Evolutionary conservation across 1,140 invertebrate genomes (phyloP), one percentile per base, ranked within the genome.

Genomic region (Drosophila pallidifrons): DNA sequence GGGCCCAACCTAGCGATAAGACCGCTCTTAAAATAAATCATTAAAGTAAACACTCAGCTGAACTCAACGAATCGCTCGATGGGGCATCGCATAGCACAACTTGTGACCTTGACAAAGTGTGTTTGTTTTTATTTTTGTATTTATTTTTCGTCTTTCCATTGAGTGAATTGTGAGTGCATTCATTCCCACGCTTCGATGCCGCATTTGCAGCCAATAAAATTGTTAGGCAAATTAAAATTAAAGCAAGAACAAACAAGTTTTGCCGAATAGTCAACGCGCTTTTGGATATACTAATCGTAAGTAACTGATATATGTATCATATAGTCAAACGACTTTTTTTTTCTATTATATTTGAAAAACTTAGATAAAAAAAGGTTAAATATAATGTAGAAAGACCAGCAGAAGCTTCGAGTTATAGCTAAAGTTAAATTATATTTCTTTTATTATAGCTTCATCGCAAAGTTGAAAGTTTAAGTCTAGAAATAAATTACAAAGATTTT

Each of bases 121-220:
- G 35, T 38, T 38, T 38, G 7, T 10, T 46, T 4, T 46, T 6
- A 10, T 46, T 10, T 63, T 60, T 54, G 51, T 74, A 25, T 30
- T 32, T 63, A 57, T 43, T 61, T 61, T 70, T 43, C 59, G 11
- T 30, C 11, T 66, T 41, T 59, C 57, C 13, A 20, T 45, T 25
- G 25, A 49, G 15, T 63, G 52, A 20, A 57, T 51, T 70, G 57
- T 32, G 60, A 71, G 60, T 82, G 73, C 66, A 75, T 51, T 51
- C 74, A 89, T 88, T 88, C 85, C 85, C 85, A 88, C 86, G 85
- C 85, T 81, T 74, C 49, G 82, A 63, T 67, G 63, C 79, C 63
- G 51, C 82, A 72, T 63, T 78, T 76, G 80, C 58, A 72, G 74
- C 61, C 52, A 85, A 90, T 88, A 89, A 88, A 89, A 41, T 78